Evolutionary conservation across 2,797 vertebrate species (phyloP).

Genomic region (Sebastolobus alascanus): DNA sequence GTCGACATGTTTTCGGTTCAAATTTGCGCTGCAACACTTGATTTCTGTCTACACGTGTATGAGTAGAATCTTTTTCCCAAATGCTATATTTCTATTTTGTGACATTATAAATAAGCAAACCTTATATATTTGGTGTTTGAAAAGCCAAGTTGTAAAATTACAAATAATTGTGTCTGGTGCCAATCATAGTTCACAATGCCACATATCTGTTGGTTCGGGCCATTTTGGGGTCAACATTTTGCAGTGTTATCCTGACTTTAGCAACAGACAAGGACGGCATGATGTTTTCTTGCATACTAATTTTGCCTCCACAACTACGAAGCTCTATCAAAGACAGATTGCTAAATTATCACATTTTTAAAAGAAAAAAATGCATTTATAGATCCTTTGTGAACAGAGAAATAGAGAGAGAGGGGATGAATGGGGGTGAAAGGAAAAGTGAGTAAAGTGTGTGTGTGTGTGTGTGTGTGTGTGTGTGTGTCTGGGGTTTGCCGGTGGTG

Average conservation of each 20-base stretch:
- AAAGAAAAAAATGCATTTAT: constrained; percentile 8
- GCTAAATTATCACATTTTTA: not conserved
- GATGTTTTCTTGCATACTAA: not conserved
- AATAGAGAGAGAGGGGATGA: not conserved
- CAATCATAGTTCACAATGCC: not conserved
- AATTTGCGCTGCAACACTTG: not conserved
- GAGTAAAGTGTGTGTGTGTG: constrained; percentile 26
- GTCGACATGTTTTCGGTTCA: not conserved
- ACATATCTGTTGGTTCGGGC: not conserved
- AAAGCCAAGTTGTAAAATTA: not conserved
- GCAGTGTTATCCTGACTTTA: not conserved
- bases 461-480: constrained; percentile 22
- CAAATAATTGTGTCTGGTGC: not conserved
- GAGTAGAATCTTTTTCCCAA: not conserved
- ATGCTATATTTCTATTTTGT: not conserved
- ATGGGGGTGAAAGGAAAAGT: constrained; percentile 26
- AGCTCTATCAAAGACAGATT: constrained; percentile 10
- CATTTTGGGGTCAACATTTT: not conserved
- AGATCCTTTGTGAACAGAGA: constrained; percentile 5
- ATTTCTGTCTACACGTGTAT: not conserved
- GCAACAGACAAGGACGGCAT: not conserved
- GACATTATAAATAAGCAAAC: not conserved
- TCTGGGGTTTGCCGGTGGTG: constrained; percentile 48
- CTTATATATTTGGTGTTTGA: not conserved
- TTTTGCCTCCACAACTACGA: not conserved